These are phyloP conservation scores for Hydrozoanthus gracilis DNA, from an alignment of 92 coral and sea anemone genomes.

Conservation along the genomic window DNA sequence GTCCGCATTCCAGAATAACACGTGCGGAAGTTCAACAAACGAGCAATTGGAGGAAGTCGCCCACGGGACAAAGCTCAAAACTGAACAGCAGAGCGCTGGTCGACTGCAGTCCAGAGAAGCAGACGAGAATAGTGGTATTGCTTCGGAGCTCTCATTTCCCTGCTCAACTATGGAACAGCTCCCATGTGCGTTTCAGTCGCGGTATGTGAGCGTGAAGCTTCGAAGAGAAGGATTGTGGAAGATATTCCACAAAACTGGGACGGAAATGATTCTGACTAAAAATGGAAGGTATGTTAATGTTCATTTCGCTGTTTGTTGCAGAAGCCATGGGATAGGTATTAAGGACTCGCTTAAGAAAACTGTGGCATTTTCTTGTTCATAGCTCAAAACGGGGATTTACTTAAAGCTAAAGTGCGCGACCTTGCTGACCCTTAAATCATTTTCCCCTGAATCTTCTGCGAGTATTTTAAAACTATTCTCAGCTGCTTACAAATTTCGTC, in stretches of 20 bases:
- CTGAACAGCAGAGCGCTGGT: constrained; percentile 39
- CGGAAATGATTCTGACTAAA: constrained; percentile 93
- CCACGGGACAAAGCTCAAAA: constrained; percentile 35
- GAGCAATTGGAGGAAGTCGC: constrained; percentile 24
- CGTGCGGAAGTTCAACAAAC: constrained; percentile 45
- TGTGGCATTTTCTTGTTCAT: not conserved
- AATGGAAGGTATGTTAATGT: constrained; percentile 83
- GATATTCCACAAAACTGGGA: constrained; percentile 69
- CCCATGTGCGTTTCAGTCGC: constrained; percentile 45
- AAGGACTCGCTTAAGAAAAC: too few species aligned
- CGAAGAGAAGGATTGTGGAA: constrained; percentile 78
- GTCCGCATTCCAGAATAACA: constrained; percentile 35
- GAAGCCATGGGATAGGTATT: not conserved
- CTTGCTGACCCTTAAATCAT: too few species aligned
- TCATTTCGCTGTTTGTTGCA: constrained; percentile 22
- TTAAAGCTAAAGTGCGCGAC: too few species aligned
- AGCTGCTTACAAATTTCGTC: too few species aligned
- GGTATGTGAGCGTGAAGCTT: constrained; percentile 70
- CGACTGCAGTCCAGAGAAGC: constrained; percentile 28
- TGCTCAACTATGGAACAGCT: constrained; percentile 29
- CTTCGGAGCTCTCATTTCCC: not conserved
- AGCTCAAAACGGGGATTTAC: too few species aligned
- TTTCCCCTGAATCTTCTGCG: too few species aligned
- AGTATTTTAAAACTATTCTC: too few species aligned
- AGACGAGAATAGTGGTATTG: not conserved